Evolutionary conservation across 2,888 invertebrate species (phyloP), one percentile per base, ranked within the genome.

Genomic region (Spisula solida): DNA sequence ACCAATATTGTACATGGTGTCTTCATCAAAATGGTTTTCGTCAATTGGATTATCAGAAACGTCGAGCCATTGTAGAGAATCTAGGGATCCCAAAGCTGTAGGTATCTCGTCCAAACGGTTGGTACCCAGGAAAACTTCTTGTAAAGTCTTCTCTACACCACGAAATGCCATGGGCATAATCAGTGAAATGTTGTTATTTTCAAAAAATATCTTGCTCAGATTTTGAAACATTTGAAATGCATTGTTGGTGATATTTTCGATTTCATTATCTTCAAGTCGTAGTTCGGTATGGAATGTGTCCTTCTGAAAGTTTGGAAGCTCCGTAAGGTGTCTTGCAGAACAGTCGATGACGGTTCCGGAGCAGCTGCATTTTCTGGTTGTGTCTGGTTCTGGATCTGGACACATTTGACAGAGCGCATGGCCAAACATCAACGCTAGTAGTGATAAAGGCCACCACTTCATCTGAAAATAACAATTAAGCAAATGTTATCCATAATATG

Each of bases 31-130:
- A n/a, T 75, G 55, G 18, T 89, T 31, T 14, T 88, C 47, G 55
- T 87, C 70, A 14, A 94, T 93, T 0, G 89, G 91, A 79, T 94
- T 94, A 20, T 87, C 85, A 8, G 92, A 85, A 6, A 94, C 91
- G 80, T 93, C 89, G 5, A 94, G 66, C n/a, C 41, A 79, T 18
- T 66, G 29, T 25, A 94, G 79, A 5, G 51, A 60, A 16, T 83
- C 70, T 0, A 93, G 51, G 18, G 78, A 18, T 0, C 79, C 79
- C 1, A 93, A 85, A 0, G 93, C 91, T 25, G 47, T 47, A 4
- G 94, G 93, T 12, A 94, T 79, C 16, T 20, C 70, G 0, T 75
- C 83, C 14, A 94, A 66, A 0, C 34, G 14, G 82, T 94, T 94
- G n/a, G 83, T 75, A 4, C 88, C 82, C 12, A 94, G 86, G 82